Conservation (phyloP, 2,113 vertebrate genomes). For the Campylomormyrus numenius region DNA sequence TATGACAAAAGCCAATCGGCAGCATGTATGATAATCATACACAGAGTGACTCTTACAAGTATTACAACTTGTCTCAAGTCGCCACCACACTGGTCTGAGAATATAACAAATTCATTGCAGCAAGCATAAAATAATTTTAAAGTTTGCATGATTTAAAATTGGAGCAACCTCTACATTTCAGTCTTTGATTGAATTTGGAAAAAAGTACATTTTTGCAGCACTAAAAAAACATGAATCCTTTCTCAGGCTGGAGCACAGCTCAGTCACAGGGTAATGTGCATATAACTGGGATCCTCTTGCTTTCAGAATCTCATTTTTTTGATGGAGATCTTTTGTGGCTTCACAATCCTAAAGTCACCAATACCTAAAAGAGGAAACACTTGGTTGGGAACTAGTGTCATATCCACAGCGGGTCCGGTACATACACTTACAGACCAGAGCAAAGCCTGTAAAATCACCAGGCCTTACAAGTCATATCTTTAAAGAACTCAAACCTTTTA, state of each 20-base stretch:
- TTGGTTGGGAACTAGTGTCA: neutral
- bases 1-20: neutral
- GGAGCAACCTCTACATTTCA: neutral
- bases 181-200: neutral
- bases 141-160: neutral
- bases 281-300: neutral
- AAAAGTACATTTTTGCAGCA: neutral
- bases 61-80: neutral
- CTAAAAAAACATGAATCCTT: neutral
- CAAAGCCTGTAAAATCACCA: neutral
- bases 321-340: constrained; percentile 64
- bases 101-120: neutral
- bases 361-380: constrained; percentile 63
- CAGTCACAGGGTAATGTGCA: neutral
- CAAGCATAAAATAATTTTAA: neutral
- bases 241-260: neutral
- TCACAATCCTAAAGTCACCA: constrained; percentile 65
- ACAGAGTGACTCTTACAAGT: neutral
- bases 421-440: neutral
- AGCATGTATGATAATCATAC: neutral
- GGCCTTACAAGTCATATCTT: neutral
- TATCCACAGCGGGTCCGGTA: neutral
- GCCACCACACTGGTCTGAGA: neutral
- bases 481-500: neutral
- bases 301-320: constrained; percentile 56